Conservation (phyloP, 2,888 invertebrate genomes). For the Lymantria monacha region DNA sequence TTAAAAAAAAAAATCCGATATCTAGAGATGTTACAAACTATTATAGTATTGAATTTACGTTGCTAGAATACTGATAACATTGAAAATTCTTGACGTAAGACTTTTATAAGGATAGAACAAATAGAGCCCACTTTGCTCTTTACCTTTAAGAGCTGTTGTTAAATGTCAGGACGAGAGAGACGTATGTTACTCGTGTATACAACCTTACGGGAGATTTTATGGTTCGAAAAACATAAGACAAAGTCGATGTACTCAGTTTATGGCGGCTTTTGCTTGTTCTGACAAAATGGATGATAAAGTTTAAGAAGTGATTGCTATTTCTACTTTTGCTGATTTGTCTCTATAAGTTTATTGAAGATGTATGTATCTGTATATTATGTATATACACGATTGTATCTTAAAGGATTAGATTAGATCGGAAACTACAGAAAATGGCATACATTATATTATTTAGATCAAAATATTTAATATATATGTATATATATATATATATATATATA, state of each 20-base stretch:
- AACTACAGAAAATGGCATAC: too few species aligned
- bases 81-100: conserved; percentile 4
- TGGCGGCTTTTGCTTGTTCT: neutral
- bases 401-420: too few species aligned
- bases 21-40: neutral
- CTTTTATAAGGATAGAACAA: neutral
- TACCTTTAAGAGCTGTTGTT: neutral
- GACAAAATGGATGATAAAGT: neutral
- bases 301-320: too few species aligned
- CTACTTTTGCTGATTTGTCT: too few species aligned
- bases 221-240: conserved; percentile 1
- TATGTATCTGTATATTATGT: too few species aligned
- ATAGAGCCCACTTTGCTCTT: neutral
- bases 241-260: neutral
- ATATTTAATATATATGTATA: too few species aligned
- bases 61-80: conserved; percentile 6
- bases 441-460: too few species aligned
- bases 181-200: neutral
- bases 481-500: too few species aligned
- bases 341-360: too few species aligned
- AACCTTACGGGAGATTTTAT: neutral
- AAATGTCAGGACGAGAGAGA: neutral
- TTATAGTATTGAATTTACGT: neutral
- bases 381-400: too few species aligned
- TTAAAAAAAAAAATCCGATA: too few species aligned